Percentiles rank a stretch among this genome's conserved stretches.
Evolutionary conservation across 2,113 vertebrate species (phyloP).

Genomic region (Pteronura brasiliensis): DNA sequence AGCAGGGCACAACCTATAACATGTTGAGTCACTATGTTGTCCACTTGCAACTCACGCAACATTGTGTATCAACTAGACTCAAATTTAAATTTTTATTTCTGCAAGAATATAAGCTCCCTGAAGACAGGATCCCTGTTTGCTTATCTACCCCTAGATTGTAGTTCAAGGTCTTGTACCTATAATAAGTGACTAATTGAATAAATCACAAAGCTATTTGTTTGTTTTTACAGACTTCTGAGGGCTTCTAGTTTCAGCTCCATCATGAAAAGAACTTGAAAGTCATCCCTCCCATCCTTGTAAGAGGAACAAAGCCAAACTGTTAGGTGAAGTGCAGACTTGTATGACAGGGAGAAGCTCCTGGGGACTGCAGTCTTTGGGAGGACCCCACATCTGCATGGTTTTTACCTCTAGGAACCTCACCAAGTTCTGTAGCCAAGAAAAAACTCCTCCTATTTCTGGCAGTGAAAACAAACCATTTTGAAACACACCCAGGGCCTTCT

Average conservation of each 20-base stretch:
- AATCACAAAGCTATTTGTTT: background rate
- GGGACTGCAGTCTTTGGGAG: background rate
- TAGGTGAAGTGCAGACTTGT: background rate
- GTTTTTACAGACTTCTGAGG: background rate
- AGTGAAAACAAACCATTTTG: background rate
- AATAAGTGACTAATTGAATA: background rate
- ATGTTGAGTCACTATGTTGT: background rate
- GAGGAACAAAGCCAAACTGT: background rate
- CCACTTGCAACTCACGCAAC: background rate
- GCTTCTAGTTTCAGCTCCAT: background rate
- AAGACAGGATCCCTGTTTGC: background rate
- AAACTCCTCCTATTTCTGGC: background rate
- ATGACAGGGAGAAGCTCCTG: background rate
- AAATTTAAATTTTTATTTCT: background rate
- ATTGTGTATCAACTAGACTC: background rate
- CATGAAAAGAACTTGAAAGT: background rate
- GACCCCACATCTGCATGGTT: background rate
- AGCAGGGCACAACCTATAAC: background rate
- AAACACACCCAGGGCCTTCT: background rate
- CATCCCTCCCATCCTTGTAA: background rate
- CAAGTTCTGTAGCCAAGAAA: background rate
- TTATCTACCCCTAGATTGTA: background rate
- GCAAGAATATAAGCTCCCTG: background rate
- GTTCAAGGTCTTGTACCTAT: background rate
- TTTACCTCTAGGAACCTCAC: background rate